phyloP scores from a whole-genome alignment of 2,113 vertebrate species.

The Percopsis transmontana region DNA sequence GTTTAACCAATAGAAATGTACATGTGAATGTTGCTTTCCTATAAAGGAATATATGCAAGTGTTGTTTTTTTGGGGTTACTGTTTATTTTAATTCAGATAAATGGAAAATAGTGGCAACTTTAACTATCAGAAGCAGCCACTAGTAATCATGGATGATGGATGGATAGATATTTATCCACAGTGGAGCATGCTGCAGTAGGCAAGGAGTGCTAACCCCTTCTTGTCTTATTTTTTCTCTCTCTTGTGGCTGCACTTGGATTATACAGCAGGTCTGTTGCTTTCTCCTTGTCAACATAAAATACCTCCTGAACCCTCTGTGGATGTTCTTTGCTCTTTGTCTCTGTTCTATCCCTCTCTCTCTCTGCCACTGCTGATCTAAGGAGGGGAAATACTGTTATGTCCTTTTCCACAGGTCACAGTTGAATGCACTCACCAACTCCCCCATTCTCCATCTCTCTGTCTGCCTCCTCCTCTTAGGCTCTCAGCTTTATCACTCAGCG shows the following conservation, averaged over 20 bases:
- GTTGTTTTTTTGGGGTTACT: too few relatives aligned
- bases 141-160: neutral
- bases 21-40: neutral
- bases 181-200: conserved; percentile 8
- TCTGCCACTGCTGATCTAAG: conserved; percentile 28
- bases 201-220: conserved; percentile 29
- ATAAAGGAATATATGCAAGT: too few relatives aligned
- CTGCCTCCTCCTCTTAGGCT: conserved; percentile 73
- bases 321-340: conserved; percentile 27
- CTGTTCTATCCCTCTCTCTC: conserved; percentile 19
- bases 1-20: neutral
- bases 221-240: conserved; percentile 44
- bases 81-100: too few relatives aligned
- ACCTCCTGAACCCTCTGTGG: neutral
- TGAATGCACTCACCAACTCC: conserved; percentile 33
- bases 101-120: too few relatives aligned
- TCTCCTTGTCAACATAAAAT: conserved; percentile 30
- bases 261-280: conserved; percentile 73
- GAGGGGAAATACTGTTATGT: conserved; percentile 31
- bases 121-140: neutral
- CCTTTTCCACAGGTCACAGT: conserved; percentile 34
- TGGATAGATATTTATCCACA: conserved; percentile 3
- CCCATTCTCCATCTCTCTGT: neutral
- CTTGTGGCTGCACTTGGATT: conserved; percentile 70
- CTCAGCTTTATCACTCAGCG: conserved; percentile 88